A percentile compares a stretch with the other conserved stretches of the same genome.
Evolutionary conservation across 2,888 invertebrate species (phyloP).

Genomic region (Amiota communis): DNA sequence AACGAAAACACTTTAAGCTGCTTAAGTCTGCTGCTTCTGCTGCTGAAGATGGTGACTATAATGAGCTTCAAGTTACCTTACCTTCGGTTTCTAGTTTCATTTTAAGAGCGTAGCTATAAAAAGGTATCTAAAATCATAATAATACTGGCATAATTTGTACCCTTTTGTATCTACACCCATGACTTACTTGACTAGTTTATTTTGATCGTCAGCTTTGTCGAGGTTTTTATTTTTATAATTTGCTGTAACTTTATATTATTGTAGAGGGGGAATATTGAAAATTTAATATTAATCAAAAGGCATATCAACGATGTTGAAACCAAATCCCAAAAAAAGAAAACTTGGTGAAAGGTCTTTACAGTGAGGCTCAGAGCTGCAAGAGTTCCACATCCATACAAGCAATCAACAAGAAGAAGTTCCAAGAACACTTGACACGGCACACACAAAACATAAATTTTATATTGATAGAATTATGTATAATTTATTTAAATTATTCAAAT

Average conservation of each 20-base stretch:
- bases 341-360: not conserved
- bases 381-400: not conserved
- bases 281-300: slow-evolving; percentile 8
- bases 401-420: not conserved
- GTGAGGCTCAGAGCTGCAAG: not conserved
- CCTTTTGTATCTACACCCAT: no score
- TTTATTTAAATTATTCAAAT: not conserved
- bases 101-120: no score
- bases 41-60: not conserved
- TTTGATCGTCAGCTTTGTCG: slow-evolving; percentile 10
- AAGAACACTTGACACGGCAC: not conserved
- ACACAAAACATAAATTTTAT: not conserved
- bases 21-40: not conserved
- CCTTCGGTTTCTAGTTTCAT: slow-evolving; percentile 11
- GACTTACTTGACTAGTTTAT: slow-evolving; percentile 7
- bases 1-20: slow-evolving; percentile 10
- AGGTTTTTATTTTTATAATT: slow-evolving; percentile 9
- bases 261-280: not conserved
- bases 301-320: not conserved
- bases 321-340: not conserved
- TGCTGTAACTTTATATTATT: slow-evolving; percentile 13
- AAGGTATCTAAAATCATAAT: no score
- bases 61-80: slow-evolving; percentile 8
- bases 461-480: not conserved
- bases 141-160: no score